Evolutionary conservation across 1,140 invertebrate genomes (phyloP).

Genomic region (Pentalonia nigronervosa): DNA sequence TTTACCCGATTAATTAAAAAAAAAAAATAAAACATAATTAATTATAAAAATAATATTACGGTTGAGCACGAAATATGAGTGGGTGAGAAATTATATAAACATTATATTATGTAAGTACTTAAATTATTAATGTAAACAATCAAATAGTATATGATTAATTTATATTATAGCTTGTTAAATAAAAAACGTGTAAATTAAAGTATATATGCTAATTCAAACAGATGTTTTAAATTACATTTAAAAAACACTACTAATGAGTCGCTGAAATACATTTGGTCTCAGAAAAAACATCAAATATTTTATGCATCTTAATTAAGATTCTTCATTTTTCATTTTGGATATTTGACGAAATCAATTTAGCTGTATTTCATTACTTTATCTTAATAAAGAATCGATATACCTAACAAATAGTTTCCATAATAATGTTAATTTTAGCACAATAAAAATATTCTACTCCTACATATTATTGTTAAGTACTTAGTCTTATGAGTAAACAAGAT

Average conservation of each 20-base stretch:
- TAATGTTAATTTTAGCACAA: neutral
- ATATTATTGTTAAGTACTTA: too few species aligned
- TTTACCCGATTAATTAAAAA: conserved; percentile 45
- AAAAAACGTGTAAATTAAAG: conserved; percentile 34
- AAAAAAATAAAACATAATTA: conserved; percentile 19
- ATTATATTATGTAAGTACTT: neutral
- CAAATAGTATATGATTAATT: neutral
- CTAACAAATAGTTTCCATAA: neutral
- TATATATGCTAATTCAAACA: neutral
- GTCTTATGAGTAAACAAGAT: too few species aligned
- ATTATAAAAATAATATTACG: neutral
- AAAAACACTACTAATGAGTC: neutral
- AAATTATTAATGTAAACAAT: conserved; percentile 21
- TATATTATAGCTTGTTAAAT: neutral
- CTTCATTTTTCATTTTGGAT: neutral
- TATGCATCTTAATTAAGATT: neutral
- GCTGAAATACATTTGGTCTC: conserved; percentile 5
- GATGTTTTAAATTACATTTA: conserved; percentile 37
- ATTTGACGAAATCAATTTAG: conserved; percentile 3
- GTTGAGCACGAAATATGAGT: neutral
- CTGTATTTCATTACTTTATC: neutral
- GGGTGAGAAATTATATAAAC: neutral
- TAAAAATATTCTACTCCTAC: neutral
- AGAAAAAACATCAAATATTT: conserved; percentile 10
- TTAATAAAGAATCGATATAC: neutral